Evolutionary conservation across 2,888 invertebrate species (phyloP), one percentile per base, ranked within the genome.

Genomic region (Vesta saturnalis): DNA sequence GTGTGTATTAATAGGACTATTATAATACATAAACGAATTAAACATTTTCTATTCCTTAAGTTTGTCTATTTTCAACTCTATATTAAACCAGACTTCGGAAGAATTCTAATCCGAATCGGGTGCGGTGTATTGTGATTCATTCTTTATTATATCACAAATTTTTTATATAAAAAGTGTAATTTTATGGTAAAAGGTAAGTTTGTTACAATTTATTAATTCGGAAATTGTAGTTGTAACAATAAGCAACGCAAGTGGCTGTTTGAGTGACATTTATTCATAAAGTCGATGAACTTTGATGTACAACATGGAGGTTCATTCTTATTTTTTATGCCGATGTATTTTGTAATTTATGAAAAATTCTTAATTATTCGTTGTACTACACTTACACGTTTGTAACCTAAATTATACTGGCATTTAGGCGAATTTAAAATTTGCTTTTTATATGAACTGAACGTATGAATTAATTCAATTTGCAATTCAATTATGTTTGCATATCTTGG

Each of bases 271-370:
- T 69, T 57, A 54, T 35, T 58, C 55, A 15, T 54, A 54, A 35
- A 73, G 79, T 81, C 77, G 78, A 77, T 79, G 79, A 79, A 80
- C 79, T 74, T 72, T 72, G 73, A 73, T 70, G 71, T 74, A 80
- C 82, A 82, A 82, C 80, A 82, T 82, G 82, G 82, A 78, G 77
- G 81, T 77, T 19, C 21, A 70, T 30, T 23, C 12, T 23, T 56
- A 62, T 52, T 76, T 79, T 81, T 80, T 81, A 80, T 81, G 76
- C 78, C 76, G 77, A 78, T 77, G 77, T n/a, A n/a, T n/a, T n/a
- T n/a, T n/a, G n/a, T 72, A n/a, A 23, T 23, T n/a, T n/a, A 39
- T n/a, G 8, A 6, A 12, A 39, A 39, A 39, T 6, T 39, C n/a
- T n/a, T n/a, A n/a, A n/a, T n/a, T n/a, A n/a, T n/a, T n/a, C n/a